Base-by-base conservation (phyloP, 2,888 invertebrate genomes). In the Agrochola macilenta region DNA sequence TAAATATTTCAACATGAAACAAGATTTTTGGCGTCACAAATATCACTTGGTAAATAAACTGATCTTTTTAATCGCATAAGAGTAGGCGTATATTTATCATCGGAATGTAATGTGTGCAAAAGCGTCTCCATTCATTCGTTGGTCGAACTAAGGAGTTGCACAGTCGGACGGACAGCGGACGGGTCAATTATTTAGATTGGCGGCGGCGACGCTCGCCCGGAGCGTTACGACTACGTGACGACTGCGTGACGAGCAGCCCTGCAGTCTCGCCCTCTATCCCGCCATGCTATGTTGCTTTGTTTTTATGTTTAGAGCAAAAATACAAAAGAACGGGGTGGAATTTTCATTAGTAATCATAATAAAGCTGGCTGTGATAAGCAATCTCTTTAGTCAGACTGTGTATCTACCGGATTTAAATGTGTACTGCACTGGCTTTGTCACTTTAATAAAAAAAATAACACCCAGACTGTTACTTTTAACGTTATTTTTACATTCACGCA, bases 111-210 rank as follows among this genome's bases (percentile, higher is more conserved):
- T 74, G 68, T 64, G 30, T 75, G 49, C 43, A 79, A 89, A 69
- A 78, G 60, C 85, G 78, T 77, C 93, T 96, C 95, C 84, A 94
- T 86, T 81, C 85, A 69, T 84, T 89, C 76, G 39, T 76, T 92
- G 89, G 91, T 89, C 91, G 71, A 84, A 79, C 78, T 88, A 92
- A 93, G 93, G 93, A 93, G 91, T 93, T 93, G 94, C 93, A 93
- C 91, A 95, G 94, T 92, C 93, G 90, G 91, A 92, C 93, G 95
- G 95, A 93, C 95, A 94, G 92, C 92, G 95, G 91, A 93, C 92
- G 92, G 94, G 95, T 96, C 96, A 96, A 96, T 96, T 96, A 96
- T 96, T 96, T 96, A 96, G 96, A 96, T 96, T 96, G 96, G 95
- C 92, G 93, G 93, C 94, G 95, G 93, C 95, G 95, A 90, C 93